Percentiles rank a stretch among this genome's conserved stretches.
Evolutionary conservation across 92 coral and sea anemone species (phyloP).

Genomic region (Palythoa grandiflora): DNA sequence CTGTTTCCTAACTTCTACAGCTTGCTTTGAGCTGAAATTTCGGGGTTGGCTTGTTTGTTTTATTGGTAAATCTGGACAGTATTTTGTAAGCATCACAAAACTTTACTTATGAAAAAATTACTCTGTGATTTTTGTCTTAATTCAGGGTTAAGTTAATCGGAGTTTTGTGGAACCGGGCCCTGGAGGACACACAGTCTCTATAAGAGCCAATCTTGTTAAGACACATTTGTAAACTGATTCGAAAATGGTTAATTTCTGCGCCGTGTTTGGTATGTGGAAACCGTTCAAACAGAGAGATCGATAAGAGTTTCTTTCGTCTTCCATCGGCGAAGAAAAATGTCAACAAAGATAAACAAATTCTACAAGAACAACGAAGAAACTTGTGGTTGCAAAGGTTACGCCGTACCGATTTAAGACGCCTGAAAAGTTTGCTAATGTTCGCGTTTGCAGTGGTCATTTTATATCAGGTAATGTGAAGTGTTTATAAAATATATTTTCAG

Average conservation of each 20-base stretch:
- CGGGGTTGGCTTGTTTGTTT: no score
- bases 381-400: constrained; percentile 59
- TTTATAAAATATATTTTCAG: constrained; percentile 14
- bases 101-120: no score
- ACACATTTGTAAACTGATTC: constrained; percentile 17
- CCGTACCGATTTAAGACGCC: constrained; percentile 62
- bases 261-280: constrained; percentile 21
- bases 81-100: no score
- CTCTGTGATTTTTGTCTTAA: no score
- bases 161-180: no score
- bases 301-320: constrained; percentile 37
- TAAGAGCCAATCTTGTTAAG: background rate
- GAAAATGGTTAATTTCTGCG: constrained; percentile 33
- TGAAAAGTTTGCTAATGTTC: constrained; percentile 45
- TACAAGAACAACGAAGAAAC: constrained; percentile 56
- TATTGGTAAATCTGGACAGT: no score
- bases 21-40: no score
- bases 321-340: constrained; percentile 50
- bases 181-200: no score
- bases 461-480: constrained; percentile 50
- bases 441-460: constrained; percentile 69
- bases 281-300: constrained; percentile 37
- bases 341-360: constrained; percentile 43
- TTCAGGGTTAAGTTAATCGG: no score
- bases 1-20: no score